Conservation (phyloP, 1,140 invertebrate species). For the Formica selysi region DNA sequence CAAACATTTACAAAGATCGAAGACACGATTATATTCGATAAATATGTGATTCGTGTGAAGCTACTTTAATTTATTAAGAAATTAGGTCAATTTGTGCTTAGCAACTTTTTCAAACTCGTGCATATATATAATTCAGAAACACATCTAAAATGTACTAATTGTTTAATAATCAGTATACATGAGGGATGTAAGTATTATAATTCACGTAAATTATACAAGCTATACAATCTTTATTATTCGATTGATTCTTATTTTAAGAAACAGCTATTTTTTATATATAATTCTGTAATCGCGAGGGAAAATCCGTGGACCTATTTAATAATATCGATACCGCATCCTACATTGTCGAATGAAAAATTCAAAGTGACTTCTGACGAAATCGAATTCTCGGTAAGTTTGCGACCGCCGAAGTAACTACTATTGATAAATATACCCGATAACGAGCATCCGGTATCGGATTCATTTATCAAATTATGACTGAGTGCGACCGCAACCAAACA, state of each 20-base stretch:
- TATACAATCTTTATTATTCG: background rate
- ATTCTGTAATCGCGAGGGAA: background rate
- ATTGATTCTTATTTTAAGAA: slow-evolving; percentile 4
- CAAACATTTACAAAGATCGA: background rate
- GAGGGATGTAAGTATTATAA: background rate
- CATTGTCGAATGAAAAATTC: slow-evolving; percentile 10
- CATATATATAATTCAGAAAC: background rate
- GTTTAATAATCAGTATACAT: background rate
- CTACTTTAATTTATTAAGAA: background rate
- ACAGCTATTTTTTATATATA: background rate
- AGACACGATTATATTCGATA: background rate
- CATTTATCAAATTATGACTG: slow-evolving; percentile 22
- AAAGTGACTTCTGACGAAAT: background rate
- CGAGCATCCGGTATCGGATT: background rate
- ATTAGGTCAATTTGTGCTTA: background rate
- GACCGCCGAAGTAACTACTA: background rate
- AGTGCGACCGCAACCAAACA: slow-evolving; percentile 3
- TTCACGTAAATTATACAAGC: background rate
- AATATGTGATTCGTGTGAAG: background rate
- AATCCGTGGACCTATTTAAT: background rate
- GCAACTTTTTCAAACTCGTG: background rate
- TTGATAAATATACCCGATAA: background rate
- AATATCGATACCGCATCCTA: background rate
- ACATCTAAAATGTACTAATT: background rate
- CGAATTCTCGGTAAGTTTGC: background rate